Base-by-base conservation (phyloP, 2,797 vertebrate genomes). In the Myotis vivesi region DNA sequence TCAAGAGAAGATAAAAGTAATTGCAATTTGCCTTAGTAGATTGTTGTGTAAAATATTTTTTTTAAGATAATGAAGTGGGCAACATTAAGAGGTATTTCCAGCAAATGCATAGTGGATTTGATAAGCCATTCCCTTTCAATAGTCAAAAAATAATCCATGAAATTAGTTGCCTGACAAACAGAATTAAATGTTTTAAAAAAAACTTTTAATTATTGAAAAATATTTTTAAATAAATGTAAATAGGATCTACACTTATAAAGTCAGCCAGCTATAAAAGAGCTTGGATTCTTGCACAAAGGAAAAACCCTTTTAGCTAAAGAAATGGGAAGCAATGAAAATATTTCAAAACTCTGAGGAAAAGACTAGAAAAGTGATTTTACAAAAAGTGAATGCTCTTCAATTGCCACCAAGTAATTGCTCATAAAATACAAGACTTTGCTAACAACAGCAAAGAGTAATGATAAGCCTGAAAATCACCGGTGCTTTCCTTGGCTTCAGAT, bases 341-440 rank as follows among this genome's bases (percentile, higher is more conserved):
- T 25, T 86, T 17, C 62, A 82, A 88, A 93, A 87, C 84, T 84
- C 73, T 55, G 28, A 90, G 15, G 72, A 95, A 89, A 82, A 55
- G 44, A 76, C 41, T 38, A 51, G 25, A 77, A 88, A 66, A 75
- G 36, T 16, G 62, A 82, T 73, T 76, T 88, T 72, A 71, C 25
- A 69, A 92, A 92, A 73, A 68, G 30, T 51, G 11, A 90, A 94
- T 86, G 3, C 20, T 85, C 38, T 91, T 38, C 19, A n/a, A 83
- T 69, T 82, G 55, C 17, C 51, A 77, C 79, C 51, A 79, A 89
- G 51, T 72, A 85, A 94, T 64, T 90, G 68, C 57, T n/a, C 75
- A 68, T 73, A 91, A 94, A 94, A 92, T 86, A 53, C 5, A 69
- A 95, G 79, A 69, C 44, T 89, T 76, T 86, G 86, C 62, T 86